These are phyloP conservation scores for Cheumatopsyche charites DNA, from an alignment of 1,140 invertebrate genomes.

Conservation along the genomic window DNA sequence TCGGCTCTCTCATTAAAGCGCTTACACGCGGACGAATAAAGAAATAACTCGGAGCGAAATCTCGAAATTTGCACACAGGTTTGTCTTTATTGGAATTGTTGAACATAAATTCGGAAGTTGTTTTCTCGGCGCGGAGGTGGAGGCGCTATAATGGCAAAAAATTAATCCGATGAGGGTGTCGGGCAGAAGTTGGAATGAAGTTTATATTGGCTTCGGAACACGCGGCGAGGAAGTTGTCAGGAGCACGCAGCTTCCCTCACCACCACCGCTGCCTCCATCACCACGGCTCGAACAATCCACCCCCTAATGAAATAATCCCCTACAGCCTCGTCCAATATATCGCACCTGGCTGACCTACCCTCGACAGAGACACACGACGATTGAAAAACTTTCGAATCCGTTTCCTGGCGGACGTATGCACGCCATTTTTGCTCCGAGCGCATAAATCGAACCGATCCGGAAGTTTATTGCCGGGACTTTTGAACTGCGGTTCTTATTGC, in stretches of 20 bases:
- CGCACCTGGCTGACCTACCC: background rate
- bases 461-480: background rate
- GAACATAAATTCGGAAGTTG: constrained; percentile 16
- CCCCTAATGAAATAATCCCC: constrained; percentile 16
- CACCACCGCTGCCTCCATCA: too few relatives aligned
- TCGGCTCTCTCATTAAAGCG: background rate
- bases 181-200: constrained; percentile 14
- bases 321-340: too few relatives aligned
- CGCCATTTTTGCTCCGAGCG: background rate
- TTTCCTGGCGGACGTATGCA: background rate
- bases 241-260: background rate
- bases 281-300: background rate
- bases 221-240: constrained; percentile 6
- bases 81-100: constrained; percentile 15
- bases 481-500: background rate
- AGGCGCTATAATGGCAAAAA: background rate
- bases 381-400: background rate
- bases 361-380: background rate
- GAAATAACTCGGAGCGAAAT: background rate
- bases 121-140: background rate
- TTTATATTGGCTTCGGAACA: constrained; percentile 12
- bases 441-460: background rate
- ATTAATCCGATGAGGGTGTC: constrained; percentile 15
- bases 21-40: background rate
- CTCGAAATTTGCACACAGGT: background rate